Percentiles rank a stretch among this genome's conserved stretches.
These are phyloP conservation scores for Macrocentrus cingulum DNA, from an alignment of 1,140 invertebrate genomes.

Conservation along the genomic window DNA sequence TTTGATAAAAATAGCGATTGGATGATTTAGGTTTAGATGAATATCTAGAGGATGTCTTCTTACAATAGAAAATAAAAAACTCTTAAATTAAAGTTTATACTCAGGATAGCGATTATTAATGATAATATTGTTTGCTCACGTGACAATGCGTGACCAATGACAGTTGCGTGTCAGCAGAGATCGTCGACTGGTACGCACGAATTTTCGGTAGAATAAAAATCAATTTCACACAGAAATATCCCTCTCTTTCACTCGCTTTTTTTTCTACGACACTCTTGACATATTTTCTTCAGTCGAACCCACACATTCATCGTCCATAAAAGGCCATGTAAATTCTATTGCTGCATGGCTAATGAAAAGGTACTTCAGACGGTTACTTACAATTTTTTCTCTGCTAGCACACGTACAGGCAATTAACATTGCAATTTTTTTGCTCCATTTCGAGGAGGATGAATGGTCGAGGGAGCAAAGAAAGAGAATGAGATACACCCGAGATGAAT, in stretches of 20 bases:
- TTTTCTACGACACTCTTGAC: neutral
- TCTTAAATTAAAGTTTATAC: conserved; percentile 14
- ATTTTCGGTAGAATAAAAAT: conserved; percentile 11
- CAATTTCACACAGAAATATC: neutral
- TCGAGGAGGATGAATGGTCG: conserved; percentile 9
- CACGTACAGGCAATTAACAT: neutral
- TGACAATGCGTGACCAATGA: conserved; percentile 15
- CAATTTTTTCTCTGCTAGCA: neutral
- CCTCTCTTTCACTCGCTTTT: neutral
- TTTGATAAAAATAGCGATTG: conserved; percentile 59
- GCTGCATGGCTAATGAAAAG: neutral
- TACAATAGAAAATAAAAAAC: conserved; percentile 8
- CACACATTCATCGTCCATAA: conserved; percentile 2
- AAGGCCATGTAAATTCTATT: neutral
- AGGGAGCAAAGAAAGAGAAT: conserved; percentile 26
- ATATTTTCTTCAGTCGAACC: neutral
- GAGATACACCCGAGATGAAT: conserved; percentile 31
- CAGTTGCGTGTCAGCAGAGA: conserved; percentile 2
- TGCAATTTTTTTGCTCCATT: conserved; percentile 4
- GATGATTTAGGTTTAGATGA: conserved; percentile 51
- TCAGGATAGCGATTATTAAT: conserved; percentile 19
- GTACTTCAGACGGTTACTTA: neutral
- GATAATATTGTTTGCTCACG: conserved; percentile 12
- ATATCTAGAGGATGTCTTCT: conserved; percentile 38
- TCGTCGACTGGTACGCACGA: conserved; percentile 15